A percentile compares a stretch with the other conserved stretches of the same genome.
phyloP scores from a whole-genome alignment of 2,797 vertebrate genomes.

The Darevskia mixta region DNA sequence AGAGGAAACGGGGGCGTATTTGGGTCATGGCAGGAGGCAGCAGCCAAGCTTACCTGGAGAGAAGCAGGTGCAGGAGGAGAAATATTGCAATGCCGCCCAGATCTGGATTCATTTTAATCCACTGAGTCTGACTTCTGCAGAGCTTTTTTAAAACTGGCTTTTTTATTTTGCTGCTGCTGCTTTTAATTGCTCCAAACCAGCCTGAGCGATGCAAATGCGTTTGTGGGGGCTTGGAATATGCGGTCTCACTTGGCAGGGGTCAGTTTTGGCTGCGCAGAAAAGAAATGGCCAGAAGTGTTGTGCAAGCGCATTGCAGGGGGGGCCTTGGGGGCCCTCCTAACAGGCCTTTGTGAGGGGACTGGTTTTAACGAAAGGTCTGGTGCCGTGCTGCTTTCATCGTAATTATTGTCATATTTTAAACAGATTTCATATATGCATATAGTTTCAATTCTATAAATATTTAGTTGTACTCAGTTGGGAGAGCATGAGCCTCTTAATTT shows the following conservation, averaged over 20 bases:
- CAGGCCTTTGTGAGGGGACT: too few species aligned
- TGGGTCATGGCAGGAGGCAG: constrained; percentile 48
- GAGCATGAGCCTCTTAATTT: too few species aligned
- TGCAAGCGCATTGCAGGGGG: too few species aligned
- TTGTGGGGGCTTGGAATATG: background rate
- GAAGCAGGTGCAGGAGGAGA: rapidly evolving
- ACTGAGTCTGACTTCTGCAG: background rate
- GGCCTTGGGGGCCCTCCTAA: too few species aligned
- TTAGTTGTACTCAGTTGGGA: too few species aligned
- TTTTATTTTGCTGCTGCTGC: background rate
- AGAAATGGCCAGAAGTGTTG: background rate
- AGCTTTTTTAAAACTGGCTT: background rate
- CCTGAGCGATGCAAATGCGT: background rate
- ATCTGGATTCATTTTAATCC: background rate
- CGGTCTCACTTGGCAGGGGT: background rate
- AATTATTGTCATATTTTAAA: too few species aligned
- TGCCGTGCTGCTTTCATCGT: too few species aligned
- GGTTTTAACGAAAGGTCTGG: too few species aligned
- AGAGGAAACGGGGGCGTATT: constrained; percentile 38
- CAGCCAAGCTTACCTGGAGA: constrained; percentile 42
- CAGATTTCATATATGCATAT: too few species aligned
- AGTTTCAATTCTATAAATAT: too few species aligned
- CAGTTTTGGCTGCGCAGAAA: background rate
- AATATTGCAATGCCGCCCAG: background rate
- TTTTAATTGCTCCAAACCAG: background rate